Percentiles rank a stretch among this genome's conserved stretches.
Evolutionary conservation across 2,113 vertebrate genomes (phyloP).

Genomic region (Mesitornis unicolor): DNA sequence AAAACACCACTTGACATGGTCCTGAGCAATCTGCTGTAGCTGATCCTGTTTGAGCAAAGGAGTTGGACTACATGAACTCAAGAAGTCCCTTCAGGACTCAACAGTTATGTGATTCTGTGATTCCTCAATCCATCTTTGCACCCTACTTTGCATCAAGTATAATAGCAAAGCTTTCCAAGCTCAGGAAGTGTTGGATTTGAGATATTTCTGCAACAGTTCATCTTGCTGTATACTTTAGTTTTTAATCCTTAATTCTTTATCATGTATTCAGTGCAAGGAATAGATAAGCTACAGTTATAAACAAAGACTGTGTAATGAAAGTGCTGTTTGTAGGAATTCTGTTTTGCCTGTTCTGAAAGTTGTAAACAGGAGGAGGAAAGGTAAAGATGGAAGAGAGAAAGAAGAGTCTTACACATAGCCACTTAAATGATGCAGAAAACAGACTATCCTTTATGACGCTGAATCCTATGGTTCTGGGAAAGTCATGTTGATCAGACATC

Average conservation of each 20-base stretch:
- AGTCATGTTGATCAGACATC: background rate
- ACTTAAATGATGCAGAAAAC: background rate
- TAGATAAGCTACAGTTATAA: background rate
- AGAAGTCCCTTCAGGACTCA: background rate
- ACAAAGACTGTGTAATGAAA: background rate
- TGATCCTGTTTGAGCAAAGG: background rate
- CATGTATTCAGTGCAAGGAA: background rate
- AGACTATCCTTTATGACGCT: background rate
- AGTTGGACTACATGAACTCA: background rate
- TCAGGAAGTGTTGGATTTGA: background rate
- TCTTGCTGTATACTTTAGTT: background rate
- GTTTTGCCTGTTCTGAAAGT: background rate
- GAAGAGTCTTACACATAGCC: background rate
- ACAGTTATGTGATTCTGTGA: background rate
- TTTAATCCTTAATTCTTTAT: background rate
- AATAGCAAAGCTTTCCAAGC: background rate
- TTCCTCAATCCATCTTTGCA: background rate
- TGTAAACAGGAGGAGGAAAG: background rate
- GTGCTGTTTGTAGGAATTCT: background rate
- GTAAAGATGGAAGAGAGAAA: background rate
- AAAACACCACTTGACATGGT: background rate
- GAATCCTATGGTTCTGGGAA: background rate
- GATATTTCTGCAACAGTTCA: background rate
- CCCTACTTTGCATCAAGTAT: background rate
- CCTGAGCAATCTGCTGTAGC: background rate